Conservation (phyloP, 2,113 vertebrate genomes). For the Corythornis cristatus region DNA sequence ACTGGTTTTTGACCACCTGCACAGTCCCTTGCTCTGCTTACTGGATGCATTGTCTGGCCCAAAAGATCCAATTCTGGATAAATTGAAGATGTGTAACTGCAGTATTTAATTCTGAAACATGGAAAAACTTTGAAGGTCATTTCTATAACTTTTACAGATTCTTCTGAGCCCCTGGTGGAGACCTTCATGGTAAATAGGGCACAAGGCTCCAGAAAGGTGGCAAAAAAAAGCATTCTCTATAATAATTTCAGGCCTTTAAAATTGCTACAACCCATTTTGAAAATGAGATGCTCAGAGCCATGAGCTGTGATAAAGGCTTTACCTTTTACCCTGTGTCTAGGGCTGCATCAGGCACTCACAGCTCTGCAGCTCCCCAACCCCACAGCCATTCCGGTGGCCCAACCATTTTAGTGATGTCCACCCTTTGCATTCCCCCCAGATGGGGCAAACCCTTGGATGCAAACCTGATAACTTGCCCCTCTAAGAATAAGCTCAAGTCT, state of each 20-base stretch:
- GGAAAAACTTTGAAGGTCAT: background rate
- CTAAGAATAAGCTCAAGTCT: background rate
- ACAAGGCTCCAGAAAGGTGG: background rate
- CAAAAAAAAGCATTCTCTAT: background rate
- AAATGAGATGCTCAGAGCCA: background rate
- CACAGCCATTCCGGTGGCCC: background rate
- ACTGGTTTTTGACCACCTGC: background rate
- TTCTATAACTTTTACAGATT: background rate
- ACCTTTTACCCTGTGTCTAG: background rate
- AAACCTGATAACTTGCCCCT: background rate
- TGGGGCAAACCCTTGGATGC: background rate
- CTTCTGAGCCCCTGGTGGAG: background rate
- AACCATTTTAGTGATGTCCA: rapidly evolving
- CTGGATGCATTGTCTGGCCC: background rate
- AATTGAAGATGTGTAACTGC: background rate
- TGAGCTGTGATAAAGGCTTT: background rate
- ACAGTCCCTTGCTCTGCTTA: background rate
- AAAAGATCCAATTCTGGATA: background rate
- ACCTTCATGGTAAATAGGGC: background rate
- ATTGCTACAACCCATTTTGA: background rate
- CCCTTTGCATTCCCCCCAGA: background rate
- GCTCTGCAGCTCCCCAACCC: background rate
- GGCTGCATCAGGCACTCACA: background rate
- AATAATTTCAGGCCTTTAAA: background rate
- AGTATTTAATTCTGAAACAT: background rate